These are phyloP conservation scores for Dinothrombium tinctorium DNA, from an alignment of 1,140 invertebrate species.

Conservation along the genomic window DNA sequence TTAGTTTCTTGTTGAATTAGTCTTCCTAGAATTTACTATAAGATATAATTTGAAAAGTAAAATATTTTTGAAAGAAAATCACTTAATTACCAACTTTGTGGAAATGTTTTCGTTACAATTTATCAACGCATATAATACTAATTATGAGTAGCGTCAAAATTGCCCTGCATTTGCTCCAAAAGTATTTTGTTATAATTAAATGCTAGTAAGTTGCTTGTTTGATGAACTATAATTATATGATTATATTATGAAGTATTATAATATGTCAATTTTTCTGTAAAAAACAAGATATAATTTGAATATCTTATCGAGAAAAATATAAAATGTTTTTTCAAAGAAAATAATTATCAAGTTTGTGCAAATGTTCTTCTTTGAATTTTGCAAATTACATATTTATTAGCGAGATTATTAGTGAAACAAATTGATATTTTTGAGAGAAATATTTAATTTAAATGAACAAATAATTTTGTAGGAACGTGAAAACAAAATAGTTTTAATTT, in stretches of 20 bases:
- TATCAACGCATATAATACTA: too few relatives aligned
- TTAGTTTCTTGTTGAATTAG: background rate
- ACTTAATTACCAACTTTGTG: background rate
- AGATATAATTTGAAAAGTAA: background rate
- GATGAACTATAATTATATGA: too few relatives aligned
- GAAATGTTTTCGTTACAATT: background rate
- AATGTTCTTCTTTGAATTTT: background rate
- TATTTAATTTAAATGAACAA: too few relatives aligned
- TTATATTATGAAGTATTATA: background rate
- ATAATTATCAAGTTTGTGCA: background rate
- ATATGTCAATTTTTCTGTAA: too few relatives aligned
- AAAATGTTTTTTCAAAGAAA: background rate
- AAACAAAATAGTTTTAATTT: too few relatives aligned
- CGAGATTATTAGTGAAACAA: background rate
- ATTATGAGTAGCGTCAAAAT: too few relatives aligned
- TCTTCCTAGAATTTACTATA: background rate
- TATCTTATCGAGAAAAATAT: background rate
- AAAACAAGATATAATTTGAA: too few relatives aligned
- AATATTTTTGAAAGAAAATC: background rate
- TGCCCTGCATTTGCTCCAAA: too few relatives aligned
- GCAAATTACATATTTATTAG: background rate
- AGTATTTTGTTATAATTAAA: too few relatives aligned
- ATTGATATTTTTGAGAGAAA: background rate
- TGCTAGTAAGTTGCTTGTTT: too few relatives aligned
- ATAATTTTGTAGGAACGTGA: too few relatives aligned